Evolutionary conservation across 1,140 invertebrate species (phyloP).

Genomic region (Habropoda laboriosa): DNA sequence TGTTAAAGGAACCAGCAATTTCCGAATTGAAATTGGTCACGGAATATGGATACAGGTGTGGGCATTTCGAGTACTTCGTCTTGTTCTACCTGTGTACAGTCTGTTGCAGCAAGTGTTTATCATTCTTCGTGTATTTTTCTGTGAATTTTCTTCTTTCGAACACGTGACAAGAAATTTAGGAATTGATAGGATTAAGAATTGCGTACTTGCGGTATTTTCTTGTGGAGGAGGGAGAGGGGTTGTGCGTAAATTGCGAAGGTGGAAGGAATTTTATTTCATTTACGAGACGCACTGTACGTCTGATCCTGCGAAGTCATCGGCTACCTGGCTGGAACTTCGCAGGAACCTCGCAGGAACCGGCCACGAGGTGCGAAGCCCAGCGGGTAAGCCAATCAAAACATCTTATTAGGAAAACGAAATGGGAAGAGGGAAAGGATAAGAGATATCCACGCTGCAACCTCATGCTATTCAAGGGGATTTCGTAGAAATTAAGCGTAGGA

Average conservation of each 20-base stretch:
- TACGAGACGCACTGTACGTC: slow-evolving; percentile 41
- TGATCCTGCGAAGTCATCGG: slow-evolving; percentile 72
- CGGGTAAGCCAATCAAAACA: slow-evolving; percentile 72
- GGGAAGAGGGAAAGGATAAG: slow-evolving; percentile 28
- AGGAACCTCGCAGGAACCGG: slow-evolving; percentile 60
- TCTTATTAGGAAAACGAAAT: slow-evolving; percentile 62
- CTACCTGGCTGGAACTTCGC: slow-evolving; percentile 73
- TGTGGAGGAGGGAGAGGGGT: neutral
- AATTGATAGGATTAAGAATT: neutral
- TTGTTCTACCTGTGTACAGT: slow-evolving; percentile 3
- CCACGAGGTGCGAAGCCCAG: slow-evolving; percentile 69
- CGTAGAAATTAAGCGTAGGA: slow-evolving; percentile 7
- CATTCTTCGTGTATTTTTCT: neutral
- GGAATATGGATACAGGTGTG: slow-evolving; percentile 70
- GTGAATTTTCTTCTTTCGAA: neutral
- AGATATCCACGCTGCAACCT: slow-evolving; percentile 20
- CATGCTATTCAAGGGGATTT: slow-evolving; percentile 26
- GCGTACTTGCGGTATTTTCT: too few species aligned
- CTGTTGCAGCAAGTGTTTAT: neutral
- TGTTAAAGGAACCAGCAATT: slow-evolving; percentile 76
- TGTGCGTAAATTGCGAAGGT: slow-evolving; percentile 42
- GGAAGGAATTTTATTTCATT: slow-evolving; percentile 61
- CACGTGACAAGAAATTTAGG: neutral
- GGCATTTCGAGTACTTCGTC: neutral
- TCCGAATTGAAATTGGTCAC: slow-evolving; percentile 76